Evolutionary conservation across 2,797 vertebrate genomes (phyloP).

Genomic region (Rhinatrema bivittatum): DNA sequence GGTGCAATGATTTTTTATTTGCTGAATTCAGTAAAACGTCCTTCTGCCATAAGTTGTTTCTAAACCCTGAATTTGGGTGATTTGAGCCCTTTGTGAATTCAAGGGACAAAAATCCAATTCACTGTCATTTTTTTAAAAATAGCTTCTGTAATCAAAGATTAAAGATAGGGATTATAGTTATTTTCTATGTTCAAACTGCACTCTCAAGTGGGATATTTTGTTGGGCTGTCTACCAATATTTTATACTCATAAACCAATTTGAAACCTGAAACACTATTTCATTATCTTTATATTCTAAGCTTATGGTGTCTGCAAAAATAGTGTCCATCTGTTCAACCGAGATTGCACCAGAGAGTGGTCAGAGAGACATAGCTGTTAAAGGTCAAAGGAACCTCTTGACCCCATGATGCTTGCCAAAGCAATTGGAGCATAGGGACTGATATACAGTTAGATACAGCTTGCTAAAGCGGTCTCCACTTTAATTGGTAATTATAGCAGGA

Average conservation of each 20-base stretch:
- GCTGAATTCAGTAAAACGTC: too few relatives aligned
- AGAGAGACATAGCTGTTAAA: constrained; percentile 62
- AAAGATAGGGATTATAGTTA: not conserved
- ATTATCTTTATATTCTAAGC: constrained; percentile 75
- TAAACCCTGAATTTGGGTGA: too few relatives aligned
- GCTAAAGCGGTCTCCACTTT: constrained; percentile 46
- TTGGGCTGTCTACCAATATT: constrained; percentile 28
- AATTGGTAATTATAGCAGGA: constrained; percentile 62
- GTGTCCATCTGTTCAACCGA: constrained; percentile 80
- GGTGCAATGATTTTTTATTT: too few relatives aligned
- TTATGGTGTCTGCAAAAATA: constrained; percentile 57
- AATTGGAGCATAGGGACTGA: constrained; percentile 46
- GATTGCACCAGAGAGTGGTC: constrained; percentile 61
- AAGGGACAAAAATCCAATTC: not conserved
- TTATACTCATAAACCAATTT: constrained; percentile 42
- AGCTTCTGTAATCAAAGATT: not conserved
- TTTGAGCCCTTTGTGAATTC: too few relatives aligned
- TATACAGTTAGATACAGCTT: constrained; percentile 49
- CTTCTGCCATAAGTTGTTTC: too few relatives aligned
- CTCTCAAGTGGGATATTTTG: constrained; percentile 16
- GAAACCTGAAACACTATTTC: constrained; percentile 52
- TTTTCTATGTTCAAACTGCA: not conserved
- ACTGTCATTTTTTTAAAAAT: too few relatives aligned
- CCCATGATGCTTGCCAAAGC: constrained; percentile 48
- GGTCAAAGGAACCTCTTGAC: constrained; percentile 69